Conservation (phyloP, 2,888 invertebrate genomes). For the Dione juno region DNA sequence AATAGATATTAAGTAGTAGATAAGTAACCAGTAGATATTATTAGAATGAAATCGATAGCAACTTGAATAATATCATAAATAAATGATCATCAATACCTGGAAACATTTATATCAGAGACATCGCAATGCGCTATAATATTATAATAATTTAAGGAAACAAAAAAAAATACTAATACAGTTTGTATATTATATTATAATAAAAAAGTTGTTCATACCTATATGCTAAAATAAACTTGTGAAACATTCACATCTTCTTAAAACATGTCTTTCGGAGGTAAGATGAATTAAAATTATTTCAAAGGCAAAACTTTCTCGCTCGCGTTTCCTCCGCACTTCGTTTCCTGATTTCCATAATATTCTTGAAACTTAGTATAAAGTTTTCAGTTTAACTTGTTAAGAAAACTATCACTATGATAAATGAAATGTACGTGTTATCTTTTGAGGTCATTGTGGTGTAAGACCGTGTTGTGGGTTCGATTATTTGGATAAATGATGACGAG, state of each 20-base stretch:
- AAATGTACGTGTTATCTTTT: neutral
- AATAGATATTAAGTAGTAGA: no score
- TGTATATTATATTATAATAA: no score
- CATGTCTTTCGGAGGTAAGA: neutral
- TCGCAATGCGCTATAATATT: no score
- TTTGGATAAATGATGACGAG: neutral
- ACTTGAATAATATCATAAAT: no score
- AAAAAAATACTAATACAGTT: no score
- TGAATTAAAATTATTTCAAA: neutral
- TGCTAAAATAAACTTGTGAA: neutral
- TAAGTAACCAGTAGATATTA: no score
- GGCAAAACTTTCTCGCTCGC: neutral
- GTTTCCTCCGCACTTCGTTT: constrained; percentile 3
- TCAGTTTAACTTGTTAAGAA: constrained; percentile 9
- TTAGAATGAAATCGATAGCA: no score
- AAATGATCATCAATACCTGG: no score
- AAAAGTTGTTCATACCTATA: no score
- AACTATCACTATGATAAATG: neutral
- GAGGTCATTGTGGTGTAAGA: neutral
- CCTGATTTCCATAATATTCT: constrained; percentile 14
- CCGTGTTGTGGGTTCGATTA: neutral
- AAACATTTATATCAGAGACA: no score
- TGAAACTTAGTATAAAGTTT: neutral
- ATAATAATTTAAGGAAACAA: no score
- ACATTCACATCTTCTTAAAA: neutral